Base-by-base conservation (phyloP, 2,888 invertebrate genomes). In the Pherbina coryleti region DNA sequence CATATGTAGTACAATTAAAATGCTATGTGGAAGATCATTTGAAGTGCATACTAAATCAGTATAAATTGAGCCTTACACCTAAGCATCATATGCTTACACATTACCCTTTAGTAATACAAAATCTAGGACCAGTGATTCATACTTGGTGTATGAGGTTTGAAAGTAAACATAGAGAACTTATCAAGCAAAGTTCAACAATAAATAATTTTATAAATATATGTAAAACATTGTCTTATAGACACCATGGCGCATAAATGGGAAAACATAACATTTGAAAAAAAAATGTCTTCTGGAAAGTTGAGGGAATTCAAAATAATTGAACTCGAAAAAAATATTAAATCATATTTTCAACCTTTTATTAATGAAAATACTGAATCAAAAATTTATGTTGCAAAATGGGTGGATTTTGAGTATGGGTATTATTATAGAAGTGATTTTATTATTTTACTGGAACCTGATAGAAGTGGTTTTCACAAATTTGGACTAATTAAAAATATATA, bases 141-240 rank as follows among this genome's bases (percentile, higher is more conserved):
- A 67, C 44, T 8, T 67, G 67, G 67, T 31, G 34, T 22, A 67
- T 67, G 66, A 66, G 66, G 17, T 66, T 28, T 31, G 66, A 66
- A 66, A 9, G 34, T n/a, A 66, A 66, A 31, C 62, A 62, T 62
- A 11, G 62, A 3, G 62, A 62, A 19, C 19, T 62, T 19, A 62
- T 22, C 19, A 62, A 28, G 8, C 25, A 62, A 25, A 28, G 22
- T 11, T 28, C 62, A 62, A 62, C 11, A 25, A 62, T 22, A 11
- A 62, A 62, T 28, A 62, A 28, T 62, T 62, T 25, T 19, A 9
- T 25, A 62, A 62, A 62, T 19, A 62, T 62, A 19, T 62, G 62
- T 28, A 62, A 62, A 28, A 62, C 62, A 11, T 28, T 62, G 14
- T 11, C 62, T 62, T 25, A 25, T 14, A 62, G 62, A 62, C 11